These are phyloP conservation scores for Onychomys torridus DNA, from an alignment of 2,797 vertebrate species.

Conservation along the genomic window DNA sequence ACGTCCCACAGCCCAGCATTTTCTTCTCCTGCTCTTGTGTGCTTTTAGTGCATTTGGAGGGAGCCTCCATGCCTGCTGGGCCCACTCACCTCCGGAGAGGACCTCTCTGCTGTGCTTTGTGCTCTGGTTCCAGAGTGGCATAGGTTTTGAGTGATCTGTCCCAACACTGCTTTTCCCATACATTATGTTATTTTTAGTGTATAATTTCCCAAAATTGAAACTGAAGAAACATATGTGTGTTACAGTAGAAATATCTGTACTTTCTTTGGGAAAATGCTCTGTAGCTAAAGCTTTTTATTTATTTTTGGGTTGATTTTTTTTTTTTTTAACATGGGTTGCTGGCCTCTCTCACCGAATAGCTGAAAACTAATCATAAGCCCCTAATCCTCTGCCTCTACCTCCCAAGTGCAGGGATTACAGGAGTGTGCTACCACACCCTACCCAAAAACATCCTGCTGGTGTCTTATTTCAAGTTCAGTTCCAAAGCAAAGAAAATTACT, in stretches of 20 bases:
- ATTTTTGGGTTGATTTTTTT: background rate
- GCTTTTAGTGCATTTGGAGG: accelerated
- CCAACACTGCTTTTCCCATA: background rate
- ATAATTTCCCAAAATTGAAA: slow-evolving; percentile 2
- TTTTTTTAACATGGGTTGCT: background rate
- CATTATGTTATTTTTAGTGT: slow-evolving; percentile 3
- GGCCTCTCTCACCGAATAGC: background rate
- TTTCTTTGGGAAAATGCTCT: background rate
- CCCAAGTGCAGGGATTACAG: background rate
- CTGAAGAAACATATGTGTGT: background rate
- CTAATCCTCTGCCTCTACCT: background rate
- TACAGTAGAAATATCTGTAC: background rate
- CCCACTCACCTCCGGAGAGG: background rate
- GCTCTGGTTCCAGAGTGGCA: background rate
- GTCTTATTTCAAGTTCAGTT: background rate
- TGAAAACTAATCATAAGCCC: background rate
- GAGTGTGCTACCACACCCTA: background rate
- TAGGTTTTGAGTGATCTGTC: background rate
- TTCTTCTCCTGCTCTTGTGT: accelerated
- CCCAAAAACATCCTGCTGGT: background rate
- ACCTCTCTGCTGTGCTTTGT: background rate
- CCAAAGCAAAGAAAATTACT: slow-evolving; percentile 18
- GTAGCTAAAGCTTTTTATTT: background rate
- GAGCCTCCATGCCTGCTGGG: background rate
- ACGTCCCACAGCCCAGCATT: accelerated